Base-by-base conservation (phyloP, 2,113 vertebrate species). In the Oryzias javanicus region DNA sequence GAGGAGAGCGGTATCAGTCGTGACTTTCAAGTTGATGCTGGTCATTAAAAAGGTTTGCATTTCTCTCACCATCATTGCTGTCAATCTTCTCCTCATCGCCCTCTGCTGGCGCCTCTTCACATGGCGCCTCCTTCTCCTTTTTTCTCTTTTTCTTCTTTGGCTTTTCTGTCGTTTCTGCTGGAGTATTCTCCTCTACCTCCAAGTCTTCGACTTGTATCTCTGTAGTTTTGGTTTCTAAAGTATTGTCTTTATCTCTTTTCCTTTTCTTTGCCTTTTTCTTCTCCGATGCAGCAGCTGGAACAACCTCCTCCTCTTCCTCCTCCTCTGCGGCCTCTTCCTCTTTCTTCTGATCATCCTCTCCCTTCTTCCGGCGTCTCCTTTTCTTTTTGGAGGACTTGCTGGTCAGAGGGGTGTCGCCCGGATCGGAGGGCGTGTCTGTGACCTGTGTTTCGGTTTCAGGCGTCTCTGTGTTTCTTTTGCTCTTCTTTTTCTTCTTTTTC, bases 401-500 rank as follows among this genome's bases (percentile, higher is more conserved):
- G 54, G 41, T 14, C 1, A 40, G 49, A 50, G 71, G 58, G 62
- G 64, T 4, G 5, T 82, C 76, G 0, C 48, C 20, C 12, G 47
- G 17, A 2, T 49, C 4, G 0, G 64, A 6, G 5, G 49, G 12
- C 1, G 64, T 42, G 0, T 70, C 70, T 4, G 35, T 17, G 6
- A 41, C 7, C 4, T 8, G 13, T 6, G 56, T 0, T 12, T 67
- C 64, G 3, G 16, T 58, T 1, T 14, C 0, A 3, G 50, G 27
- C 0, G 58, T 46, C 10, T 67, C 77, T 0, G 0, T 25, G 0
- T 56, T 14, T 19, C 55, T 65, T 40, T 49, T 76, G n/a, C 3
- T 55, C 54, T 70, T 85, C 70, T 82, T 87, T n/a, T 67, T 88
- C 76, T 74, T 88, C 51, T 72, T 85, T 49, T 72, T 85, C 66